A percentile compares a stretch with the other conserved stretches of the same genome.
These are phyloP conservation scores for Drosophila subsilvestris DNA, from an alignment of 2,888 invertebrate species.

Conservation along the genomic window DNA sequence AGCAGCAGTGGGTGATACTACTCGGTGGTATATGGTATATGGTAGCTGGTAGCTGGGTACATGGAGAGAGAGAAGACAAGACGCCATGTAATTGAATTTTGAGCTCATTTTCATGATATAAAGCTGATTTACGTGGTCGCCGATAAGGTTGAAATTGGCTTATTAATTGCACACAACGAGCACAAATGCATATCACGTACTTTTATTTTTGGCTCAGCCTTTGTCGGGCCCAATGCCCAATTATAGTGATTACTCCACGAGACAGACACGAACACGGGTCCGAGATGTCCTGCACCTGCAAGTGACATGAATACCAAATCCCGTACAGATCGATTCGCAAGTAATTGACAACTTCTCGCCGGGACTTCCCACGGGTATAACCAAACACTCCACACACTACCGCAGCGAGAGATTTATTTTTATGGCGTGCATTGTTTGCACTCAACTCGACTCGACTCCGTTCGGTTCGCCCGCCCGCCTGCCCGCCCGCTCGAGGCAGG, in stretches of 20 bases:
- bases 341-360: conserved; percentile 53
- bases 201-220: conserved; percentile 37
- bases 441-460: conserved; percentile 64
- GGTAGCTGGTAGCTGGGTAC: too few relatives aligned
- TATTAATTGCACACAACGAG: conserved; percentile 64
- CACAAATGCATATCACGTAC: conserved; percentile 72
- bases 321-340: conserved; percentile 45
- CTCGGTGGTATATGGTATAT: not conserved
- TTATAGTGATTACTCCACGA: conserved; percentile 77
- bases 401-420: conserved; percentile 71
- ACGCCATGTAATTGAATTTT: conserved; percentile 70
- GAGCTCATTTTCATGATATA: conserved; percentile 75
- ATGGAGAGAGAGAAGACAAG: conserved; percentile 17
- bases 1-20: conserved; percentile 24
- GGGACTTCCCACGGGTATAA: conserved; percentile 76
- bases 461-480: not conserved
- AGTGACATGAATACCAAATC: conserved; percentile 73
- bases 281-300: conserved; percentile 46
- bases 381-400: conserved; percentile 44
- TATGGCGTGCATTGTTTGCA: conserved; percentile 78
- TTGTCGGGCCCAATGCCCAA: conserved; percentile 69
- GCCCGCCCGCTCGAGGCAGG: too few relatives aligned
- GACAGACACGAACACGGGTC: conserved; percentile 27
- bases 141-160: conserved; percentile 61
- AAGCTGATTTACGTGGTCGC: conserved; percentile 72